Conservation (phyloP, 2,797 vertebrate species). For the Furcifer pardalis region DNA sequence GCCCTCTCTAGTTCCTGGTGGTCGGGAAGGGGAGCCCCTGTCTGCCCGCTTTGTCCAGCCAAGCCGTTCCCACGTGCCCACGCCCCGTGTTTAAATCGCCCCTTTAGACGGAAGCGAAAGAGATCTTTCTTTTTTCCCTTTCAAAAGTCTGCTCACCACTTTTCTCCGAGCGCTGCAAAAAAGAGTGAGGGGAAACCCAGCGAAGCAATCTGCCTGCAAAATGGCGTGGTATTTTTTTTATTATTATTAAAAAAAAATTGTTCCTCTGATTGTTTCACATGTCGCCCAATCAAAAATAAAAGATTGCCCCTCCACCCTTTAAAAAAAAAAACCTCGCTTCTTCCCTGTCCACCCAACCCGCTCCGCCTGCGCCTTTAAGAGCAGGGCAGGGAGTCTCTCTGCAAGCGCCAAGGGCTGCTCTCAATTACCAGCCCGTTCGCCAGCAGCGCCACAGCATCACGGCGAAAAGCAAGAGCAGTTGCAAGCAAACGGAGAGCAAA, state of each 20-base stretch:
- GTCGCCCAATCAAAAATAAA: background rate
- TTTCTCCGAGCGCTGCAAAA: background rate
- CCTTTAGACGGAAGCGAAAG: too few relatives aligned
- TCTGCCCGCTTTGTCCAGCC: background rate
- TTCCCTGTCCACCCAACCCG: constrained; percentile 18
- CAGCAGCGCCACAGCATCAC: constrained; percentile 29
- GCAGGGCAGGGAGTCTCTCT: background rate
- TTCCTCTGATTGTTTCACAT: background rate
- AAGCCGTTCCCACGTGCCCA: background rate
- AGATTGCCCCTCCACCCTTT: background rate
- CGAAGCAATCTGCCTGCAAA: constrained; percentile 16
- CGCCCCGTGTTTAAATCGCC: too few relatives aligned
- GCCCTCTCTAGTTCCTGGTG: too few relatives aligned
- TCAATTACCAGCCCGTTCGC: background rate
- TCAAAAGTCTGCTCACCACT: constrained; percentile 32
- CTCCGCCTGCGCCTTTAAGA: constrained; percentile 51
- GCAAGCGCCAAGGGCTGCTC: background rate
- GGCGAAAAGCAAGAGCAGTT: constrained; percentile 14
- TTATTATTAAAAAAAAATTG: too few relatives aligned
- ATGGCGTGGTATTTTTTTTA: constrained; percentile 45
- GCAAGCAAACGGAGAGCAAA: background rate
- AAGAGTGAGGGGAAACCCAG: too few relatives aligned
- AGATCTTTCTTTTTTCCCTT: too few relatives aligned
- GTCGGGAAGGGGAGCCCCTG: too few relatives aligned
- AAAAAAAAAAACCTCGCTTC: too few relatives aligned